Percentiles rank a stretch among this genome's conserved stretches.
Conservation (phyloP, 2,888 invertebrate species). For the Drosophila mimica region DNA sequence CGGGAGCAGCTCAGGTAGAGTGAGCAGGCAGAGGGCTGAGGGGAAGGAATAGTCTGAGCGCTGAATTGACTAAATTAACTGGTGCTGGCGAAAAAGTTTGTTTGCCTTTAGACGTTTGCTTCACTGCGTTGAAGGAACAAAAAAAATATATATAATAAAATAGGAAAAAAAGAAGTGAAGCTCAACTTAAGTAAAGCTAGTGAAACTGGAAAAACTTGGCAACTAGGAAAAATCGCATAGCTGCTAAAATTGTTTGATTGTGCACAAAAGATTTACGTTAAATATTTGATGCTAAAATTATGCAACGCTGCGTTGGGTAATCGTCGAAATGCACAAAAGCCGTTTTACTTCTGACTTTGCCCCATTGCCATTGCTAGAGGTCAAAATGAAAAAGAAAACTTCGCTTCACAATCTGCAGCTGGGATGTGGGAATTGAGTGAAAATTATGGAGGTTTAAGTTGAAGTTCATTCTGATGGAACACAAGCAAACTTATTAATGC, state of each 20-base stretch:
- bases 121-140: slow-evolving; percentile 41
- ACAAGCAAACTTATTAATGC: not conserved
- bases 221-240: slow-evolving; percentile 29
- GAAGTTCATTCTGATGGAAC: slow-evolving; percentile 4
- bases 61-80: slow-evolving; percentile 80
- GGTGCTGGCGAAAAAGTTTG: slow-evolving; percentile 70
- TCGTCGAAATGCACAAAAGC: slow-evolving; percentile 70
- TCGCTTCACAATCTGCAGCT: slow-evolving; percentile 23
- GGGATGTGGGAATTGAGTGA: not conserved
- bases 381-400: slow-evolving; percentile 20
- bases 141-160: slow-evolving; percentile 1
- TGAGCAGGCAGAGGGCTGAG: not conserved
- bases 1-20: slow-evolving; percentile 22
- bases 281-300: slow-evolving; percentile 80
- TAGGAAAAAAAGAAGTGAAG: slow-evolving; percentile 1
- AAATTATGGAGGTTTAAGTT: slow-evolving; percentile 3
- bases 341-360: slow-evolving; percentile 50
- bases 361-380: slow-evolving; percentile 23
- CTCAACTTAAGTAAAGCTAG: slow-evolving; percentile 32
- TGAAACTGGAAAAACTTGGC: slow-evolving; percentile 36
- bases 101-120: slow-evolving; percentile 74
- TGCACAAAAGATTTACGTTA: slow-evolving; percentile 77
- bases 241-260: slow-evolving; percentile 69
- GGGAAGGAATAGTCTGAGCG: slow-evolving; percentile 18
- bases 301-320: slow-evolving; percentile 78